Conservation (phyloP, 2,113 vertebrate species). For the Aspidoscelis tigris region DNA sequence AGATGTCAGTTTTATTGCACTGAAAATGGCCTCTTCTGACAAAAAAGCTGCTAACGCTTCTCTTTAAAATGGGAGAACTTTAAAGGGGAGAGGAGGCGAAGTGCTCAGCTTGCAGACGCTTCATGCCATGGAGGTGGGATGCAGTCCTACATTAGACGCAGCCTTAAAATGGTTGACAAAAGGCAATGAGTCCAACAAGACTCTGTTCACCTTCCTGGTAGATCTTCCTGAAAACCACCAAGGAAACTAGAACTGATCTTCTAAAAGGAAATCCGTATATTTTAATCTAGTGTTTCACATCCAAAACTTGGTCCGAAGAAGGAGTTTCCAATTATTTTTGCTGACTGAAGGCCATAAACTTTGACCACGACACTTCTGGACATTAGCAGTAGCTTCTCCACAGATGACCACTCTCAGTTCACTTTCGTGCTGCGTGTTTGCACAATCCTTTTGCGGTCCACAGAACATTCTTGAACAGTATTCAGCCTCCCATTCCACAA, state of each 20-base stretch:
- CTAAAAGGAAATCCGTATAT: neutral
- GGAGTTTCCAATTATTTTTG: neutral
- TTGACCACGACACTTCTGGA: neutral
- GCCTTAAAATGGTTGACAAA: neutral
- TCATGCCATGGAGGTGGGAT: neutral
- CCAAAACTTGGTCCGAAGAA: neutral
- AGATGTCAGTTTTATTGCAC: no score
- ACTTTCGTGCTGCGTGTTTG: neutral
- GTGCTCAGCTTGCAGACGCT: no score
- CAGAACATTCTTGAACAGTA: neutral
- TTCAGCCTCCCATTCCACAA: slow-evolving; percentile 2
- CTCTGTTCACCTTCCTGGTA: neutral
- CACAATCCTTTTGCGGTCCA: neutral
- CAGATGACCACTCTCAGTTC: slow-evolving; percentile 5
- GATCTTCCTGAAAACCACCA: neutral
- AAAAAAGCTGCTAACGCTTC: neutral
- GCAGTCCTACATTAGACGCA: no score
- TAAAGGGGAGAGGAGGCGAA: no score
- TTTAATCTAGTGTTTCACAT: neutral
- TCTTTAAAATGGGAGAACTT: no score
- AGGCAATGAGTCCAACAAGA: no score
- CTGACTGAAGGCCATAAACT: neutral
- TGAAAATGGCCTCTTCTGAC: no score
- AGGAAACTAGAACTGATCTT: neutral
- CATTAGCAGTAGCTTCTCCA: neutral